These are phyloP conservation scores for Silvanus unidentatus DNA, from an alignment of 2,888 invertebrate species.

Conservation along the genomic window DNA sequence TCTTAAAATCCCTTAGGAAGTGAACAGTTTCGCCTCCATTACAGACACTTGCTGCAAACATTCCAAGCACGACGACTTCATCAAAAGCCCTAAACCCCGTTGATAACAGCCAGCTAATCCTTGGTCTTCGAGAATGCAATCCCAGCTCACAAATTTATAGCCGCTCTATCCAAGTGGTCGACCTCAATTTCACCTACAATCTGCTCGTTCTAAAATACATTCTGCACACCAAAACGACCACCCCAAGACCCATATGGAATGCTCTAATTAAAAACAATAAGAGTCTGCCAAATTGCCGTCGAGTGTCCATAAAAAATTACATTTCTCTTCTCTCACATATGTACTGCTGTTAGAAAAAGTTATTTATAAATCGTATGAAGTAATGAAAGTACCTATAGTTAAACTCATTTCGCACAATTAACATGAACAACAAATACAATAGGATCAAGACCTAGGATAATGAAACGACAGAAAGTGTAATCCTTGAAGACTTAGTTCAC, in stretches of 20 bases:
- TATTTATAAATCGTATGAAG: too few relatives aligned
- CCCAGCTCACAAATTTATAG: slow-evolving; percentile 38
- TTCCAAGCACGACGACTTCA: slow-evolving; percentile 41
- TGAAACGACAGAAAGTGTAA: too few relatives aligned
- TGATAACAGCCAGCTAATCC: slow-evolving; percentile 42
- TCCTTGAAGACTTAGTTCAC: not conserved
- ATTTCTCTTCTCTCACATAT: not conserved
- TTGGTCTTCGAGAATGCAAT: slow-evolving; percentile 34
- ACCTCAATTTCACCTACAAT: slow-evolving; percentile 30
- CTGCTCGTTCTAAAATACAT: slow-evolving; percentile 14
- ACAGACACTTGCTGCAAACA: slow-evolving; percentile 35
- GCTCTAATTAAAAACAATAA: too few relatives aligned
- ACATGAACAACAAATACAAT: too few relatives aligned
- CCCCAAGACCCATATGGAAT: not conserved
- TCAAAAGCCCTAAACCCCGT: slow-evolving; percentile 40
- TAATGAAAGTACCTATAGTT: too few relatives aligned
- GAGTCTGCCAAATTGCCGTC: slow-evolving; percentile 7
- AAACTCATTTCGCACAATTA: too few relatives aligned
- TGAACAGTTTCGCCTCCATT: slow-evolving; percentile 25
- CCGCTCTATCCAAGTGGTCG: slow-evolving; percentile 31
- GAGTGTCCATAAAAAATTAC: not conserved
- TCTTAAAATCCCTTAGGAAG: slow-evolving; percentile 16
- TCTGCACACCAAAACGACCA: slow-evolving; percentile 17
- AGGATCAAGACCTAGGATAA: too few relatives aligned
- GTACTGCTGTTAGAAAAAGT: too few relatives aligned